Conservation (phyloP, 2,113 vertebrate species). For the Phalacrocorax pelagicus region DNA sequence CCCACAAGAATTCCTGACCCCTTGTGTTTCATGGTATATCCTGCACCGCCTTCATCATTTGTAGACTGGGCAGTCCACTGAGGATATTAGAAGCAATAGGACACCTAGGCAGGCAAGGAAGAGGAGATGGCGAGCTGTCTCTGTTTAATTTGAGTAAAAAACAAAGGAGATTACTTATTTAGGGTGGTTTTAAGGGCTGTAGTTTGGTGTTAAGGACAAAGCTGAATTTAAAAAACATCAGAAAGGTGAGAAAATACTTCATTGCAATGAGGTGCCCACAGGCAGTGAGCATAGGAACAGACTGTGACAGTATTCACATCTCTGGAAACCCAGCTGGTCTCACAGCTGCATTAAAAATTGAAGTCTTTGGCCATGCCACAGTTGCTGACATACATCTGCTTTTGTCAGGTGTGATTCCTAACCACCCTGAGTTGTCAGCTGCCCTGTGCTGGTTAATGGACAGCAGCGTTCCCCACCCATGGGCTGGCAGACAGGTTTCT, state of each 20-base stretch:
- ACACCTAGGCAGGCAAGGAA: neutral
- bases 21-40: neutral
- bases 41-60: neutral
- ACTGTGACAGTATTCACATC: neutral
- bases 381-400: neutral
- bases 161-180: neutral
- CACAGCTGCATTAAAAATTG: neutral
- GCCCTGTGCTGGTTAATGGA: neutral
- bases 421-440: neutral
- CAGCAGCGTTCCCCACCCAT: rapidly evolving
- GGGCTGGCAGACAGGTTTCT: neutral
- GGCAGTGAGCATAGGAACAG: neutral
- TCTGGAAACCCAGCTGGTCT: neutral
- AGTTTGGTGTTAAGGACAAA: neutral
- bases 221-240: neutral
- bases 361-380: neutral
- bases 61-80: neutral
- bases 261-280: neutral
- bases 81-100: neutral
- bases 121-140: neutral
- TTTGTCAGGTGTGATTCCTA: neutral
- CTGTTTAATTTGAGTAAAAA: neutral
- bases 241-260: neutral
- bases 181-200: neutral
- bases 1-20: neutral